Percentiles rank a stretch among this genome's conserved stretches.
These are phyloP conservation scores for Phocoena sinus DNA, from an alignment of 2,113 vertebrate species.

Conservation along the genomic window DNA sequence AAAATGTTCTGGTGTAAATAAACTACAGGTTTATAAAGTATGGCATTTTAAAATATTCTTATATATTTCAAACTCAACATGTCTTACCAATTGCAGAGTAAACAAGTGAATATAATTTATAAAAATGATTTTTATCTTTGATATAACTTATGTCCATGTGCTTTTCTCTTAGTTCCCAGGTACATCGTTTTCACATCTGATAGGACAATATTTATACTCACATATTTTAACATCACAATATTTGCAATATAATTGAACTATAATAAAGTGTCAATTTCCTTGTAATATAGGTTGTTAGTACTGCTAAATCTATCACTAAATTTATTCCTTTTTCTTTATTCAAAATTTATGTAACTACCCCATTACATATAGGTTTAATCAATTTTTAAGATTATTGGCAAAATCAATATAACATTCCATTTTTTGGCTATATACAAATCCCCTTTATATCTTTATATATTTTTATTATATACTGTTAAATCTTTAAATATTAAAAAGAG, in stretches of 20 bases:
- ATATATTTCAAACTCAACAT: background rate
- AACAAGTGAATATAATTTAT: background rate
- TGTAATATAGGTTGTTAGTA: background rate
- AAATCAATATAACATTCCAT: background rate
- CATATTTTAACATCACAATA: background rate
- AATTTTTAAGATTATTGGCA: background rate
- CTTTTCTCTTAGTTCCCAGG: background rate
- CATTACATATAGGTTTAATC: background rate
- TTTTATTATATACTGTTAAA: background rate
- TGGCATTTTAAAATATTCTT: background rate
- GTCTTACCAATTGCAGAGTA: background rate
- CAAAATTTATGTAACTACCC: background rate
- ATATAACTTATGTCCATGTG: background rate
- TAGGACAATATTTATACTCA: background rate
- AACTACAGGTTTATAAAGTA: background rate
- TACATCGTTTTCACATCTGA: background rate
- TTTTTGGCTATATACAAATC: background rate
- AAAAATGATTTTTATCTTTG: background rate
- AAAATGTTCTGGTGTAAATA: background rate
- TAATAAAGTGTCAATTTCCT: background rate
- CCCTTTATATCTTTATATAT: background rate
- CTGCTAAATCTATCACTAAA: background rate
- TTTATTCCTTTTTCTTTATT: background rate
- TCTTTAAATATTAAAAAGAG: background rate
- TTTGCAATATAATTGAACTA: background rate